Conservation (phyloP, 2,888 invertebrate species). For the Rhodophaea formosa region DNA sequence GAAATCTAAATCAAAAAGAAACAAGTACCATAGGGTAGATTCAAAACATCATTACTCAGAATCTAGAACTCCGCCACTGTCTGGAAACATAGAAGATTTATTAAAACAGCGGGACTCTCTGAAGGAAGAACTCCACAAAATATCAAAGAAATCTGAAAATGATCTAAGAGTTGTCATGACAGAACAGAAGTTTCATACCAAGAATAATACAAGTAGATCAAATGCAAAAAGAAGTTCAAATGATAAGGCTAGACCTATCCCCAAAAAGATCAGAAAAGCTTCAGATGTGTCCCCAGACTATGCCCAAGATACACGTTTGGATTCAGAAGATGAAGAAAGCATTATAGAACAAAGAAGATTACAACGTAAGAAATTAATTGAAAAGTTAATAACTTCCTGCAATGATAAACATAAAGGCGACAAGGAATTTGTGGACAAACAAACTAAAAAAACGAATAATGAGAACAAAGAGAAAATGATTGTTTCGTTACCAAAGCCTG, state of each 20-base stretch:
- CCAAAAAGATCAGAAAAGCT: constrained; percentile 27
- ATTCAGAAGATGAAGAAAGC: constrained; percentile 92
- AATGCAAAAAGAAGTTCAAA: constrained; percentile 32
- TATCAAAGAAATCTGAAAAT: constrained; percentile 40
- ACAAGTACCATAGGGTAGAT: constrained; percentile 36
- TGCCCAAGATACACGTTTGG: constrained; percentile 81
- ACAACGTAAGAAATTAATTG: constrained; percentile 91
- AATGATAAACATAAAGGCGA: constrained; percentile 29
- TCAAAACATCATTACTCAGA: constrained; percentile 41
- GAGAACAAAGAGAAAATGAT: constrained; percentile 33
- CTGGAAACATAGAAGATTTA: constrained; percentile 60
- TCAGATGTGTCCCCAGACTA: constrained; percentile 66
- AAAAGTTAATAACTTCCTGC: constrained; percentile 55
- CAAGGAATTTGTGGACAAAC: constrained; percentile 30
- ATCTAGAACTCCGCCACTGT: constrained; percentile 67
- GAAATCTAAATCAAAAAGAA: constrained; percentile 43
- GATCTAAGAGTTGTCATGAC: constrained; percentile 28
- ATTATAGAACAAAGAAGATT: constrained; percentile 94
- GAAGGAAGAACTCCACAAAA: constrained; percentile 56
- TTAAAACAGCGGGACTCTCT: constrained; percentile 60
- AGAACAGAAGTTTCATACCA: constrained; percentile 41
- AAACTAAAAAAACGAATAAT: constrained; percentile 25
- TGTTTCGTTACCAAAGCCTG: constrained; percentile 57
- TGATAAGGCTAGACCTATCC: constrained; percentile 24
- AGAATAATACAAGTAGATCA: constrained; percentile 38